phyloP scores from a whole-genome alignment of 2,113 vertebrate species.

The Pollachius pollachius region DNA sequence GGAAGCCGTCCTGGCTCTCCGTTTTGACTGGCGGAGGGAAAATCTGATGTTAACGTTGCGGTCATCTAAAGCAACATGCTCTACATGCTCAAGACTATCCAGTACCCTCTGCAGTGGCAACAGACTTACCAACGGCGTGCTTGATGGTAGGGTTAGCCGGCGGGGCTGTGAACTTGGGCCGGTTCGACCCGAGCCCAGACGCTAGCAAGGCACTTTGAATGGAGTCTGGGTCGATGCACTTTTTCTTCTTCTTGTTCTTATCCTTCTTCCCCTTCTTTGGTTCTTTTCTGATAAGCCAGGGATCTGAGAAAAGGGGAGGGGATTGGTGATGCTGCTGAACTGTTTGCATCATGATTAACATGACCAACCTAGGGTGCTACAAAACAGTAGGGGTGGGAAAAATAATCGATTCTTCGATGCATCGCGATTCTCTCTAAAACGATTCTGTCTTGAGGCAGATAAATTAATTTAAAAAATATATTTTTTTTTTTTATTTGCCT shows the following conservation, averaged over 20 bases:
- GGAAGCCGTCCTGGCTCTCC: constrained; percentile 81
- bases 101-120: not conserved
- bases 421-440: too few relatives aligned
- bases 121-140: constrained; percentile 56
- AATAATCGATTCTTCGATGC: too few relatives aligned
- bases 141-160: constrained; percentile 71
- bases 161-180: constrained; percentile 86
- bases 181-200: constrained; percentile 91
- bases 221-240: constrained; percentile 91
- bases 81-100: not conserved
- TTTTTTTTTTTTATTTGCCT: too few relatives aligned
- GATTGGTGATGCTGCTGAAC: not conserved
- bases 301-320: constrained; percentile 74
- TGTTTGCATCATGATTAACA: not conserved
- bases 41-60: not conserved
- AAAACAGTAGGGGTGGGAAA: too few relatives aligned
- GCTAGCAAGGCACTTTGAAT: constrained; percentile 99
- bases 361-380: too few relatives aligned
- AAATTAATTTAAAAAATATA: too few relatives aligned
- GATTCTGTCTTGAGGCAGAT: too few relatives aligned
- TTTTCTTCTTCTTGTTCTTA: constrained; percentile 83
- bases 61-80: not conserved
- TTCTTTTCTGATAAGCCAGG: constrained; percentile 96
- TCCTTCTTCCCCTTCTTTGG: constrained; percentile 93
- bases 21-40: constrained; percentile 71